Evolutionary conservation across 2,888 invertebrate species (phyloP), one percentile per base, ranked within the genome.

Genomic region (Meta bourneti): DNA sequence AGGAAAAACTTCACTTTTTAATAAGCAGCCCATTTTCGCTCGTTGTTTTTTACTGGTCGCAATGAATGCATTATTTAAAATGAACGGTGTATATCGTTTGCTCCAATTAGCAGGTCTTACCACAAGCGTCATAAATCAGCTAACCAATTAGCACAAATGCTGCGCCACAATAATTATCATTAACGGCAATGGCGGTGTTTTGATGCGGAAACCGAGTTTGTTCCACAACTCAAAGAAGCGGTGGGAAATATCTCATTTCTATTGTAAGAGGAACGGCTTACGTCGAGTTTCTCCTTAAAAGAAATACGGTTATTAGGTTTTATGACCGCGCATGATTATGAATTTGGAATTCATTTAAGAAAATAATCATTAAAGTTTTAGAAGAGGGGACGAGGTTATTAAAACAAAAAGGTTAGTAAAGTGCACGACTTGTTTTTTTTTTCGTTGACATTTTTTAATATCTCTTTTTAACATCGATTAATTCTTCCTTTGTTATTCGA

Each of bases 71-170:
- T 54, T 16, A 49, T 71, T 81, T 81, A 49, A 83, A 16, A 52
- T 83, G 52, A 51, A 49, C 13, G 72, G 52, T 19, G 52, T 13
- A 52, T 51, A 83, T 20, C 9, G 52, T 72, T 81, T 70, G n/a
- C 54, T 20, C 72, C 72, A 83, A 83, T 83, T 83, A 83, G 52
- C 49, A 52, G 19, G 11, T 20, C 52, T 52, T 49, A 49, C 9
- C 72, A 71, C n/a, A 20, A 83, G 61, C 61, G 61, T 61, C 52
- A 71, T 72, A 83, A 83, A 71, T 83, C 72, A 83, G 34, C 74
- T 16, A 16, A 72, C 83, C 74, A 83, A 83, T 83, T 83, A 83
- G 34, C 51, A 34, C 19, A 52, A n/a, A 20, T 20, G 51, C 48
- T 77, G 48, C 51, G 51, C 8, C 72, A 72, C 9, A 34, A 34